Evolutionary conservation across 2,113 vertebrate genomes (phyloP).

Genomic region (Mesoclemmys tuberculata): DNA sequence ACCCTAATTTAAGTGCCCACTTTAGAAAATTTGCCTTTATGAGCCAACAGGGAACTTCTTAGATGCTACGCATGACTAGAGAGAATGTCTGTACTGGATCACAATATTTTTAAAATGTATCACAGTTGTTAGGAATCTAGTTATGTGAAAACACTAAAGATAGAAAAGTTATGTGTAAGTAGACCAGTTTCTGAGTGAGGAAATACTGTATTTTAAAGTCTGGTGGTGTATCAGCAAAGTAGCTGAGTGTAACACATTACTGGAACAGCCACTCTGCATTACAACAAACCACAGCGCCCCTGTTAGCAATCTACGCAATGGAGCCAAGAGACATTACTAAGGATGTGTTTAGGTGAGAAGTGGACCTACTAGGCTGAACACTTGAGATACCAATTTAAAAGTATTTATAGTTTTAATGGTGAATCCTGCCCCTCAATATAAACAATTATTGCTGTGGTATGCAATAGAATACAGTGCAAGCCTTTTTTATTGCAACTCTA

Average conservation of each 20-base stretch:
- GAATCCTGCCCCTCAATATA: neutral
- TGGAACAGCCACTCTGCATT: neutral
- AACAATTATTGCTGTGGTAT: neutral
- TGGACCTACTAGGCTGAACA: neutral
- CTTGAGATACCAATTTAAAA: neutral
- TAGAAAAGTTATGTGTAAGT: neutral
- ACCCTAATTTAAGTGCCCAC: neutral
- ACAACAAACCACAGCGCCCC: neutral
- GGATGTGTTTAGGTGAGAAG: neutral
- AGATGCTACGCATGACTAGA: neutral
- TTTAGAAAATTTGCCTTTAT: neutral
- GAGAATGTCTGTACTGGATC: neutral
- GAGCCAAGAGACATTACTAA: neutral
- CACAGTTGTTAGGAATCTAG: neutral
- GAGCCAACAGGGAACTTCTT: neutral
- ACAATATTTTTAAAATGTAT: neutral
- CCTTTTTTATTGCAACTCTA: slow-evolving; percentile 47
- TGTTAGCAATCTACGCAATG: neutral
- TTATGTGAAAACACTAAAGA: neutral
- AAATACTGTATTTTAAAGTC: neutral
- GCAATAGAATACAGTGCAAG: slow-evolving; percentile 25
- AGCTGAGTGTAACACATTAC: neutral
- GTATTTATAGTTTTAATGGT: neutral
- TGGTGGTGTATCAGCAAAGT: neutral
- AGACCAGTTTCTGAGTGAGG: neutral